phyloP scores from a whole-genome alignment of 2,888 invertebrate genomes.

The Alloscopus bannaensis region DNA sequence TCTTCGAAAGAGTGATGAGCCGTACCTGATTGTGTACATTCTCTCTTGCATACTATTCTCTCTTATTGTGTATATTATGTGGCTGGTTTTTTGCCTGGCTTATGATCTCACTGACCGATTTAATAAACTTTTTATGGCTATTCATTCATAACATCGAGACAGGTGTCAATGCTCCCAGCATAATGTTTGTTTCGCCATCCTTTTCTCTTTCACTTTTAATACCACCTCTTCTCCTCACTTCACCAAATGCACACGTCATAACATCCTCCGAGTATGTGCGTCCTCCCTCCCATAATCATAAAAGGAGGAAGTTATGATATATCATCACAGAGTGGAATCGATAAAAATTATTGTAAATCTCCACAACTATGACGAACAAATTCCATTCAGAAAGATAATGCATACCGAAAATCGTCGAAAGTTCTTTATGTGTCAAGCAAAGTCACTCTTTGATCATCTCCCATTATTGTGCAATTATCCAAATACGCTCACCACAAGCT shows the following conservation, averaged over 20 bases:
- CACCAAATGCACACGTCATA: neutral
- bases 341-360: too few species aligned
- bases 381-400: too few species aligned
- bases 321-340: too few species aligned
- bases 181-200: neutral
- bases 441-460: too few species aligned
- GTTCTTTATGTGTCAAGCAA: too few species aligned
- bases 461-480: slow-evolving; percentile 18
- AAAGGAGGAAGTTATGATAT: too few species aligned
- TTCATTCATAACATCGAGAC: slow-evolving; percentile 36
- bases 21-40: too few species aligned
- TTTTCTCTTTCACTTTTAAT: slow-evolving; percentile 60
- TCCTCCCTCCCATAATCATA: too few species aligned
- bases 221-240: slow-evolving; percentile 6
- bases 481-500: neutral
- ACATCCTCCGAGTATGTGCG: neutral
- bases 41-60: too few species aligned
- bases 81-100: slow-evolving; percentile 31
- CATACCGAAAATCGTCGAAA: too few species aligned
- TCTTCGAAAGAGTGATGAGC: neutral
- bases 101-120: slow-evolving; percentile 58
- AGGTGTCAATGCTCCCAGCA: slow-evolving; percentile 52
- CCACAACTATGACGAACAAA: too few species aligned
- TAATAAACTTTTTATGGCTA: slow-evolving; percentile 42
- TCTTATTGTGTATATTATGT: slow-evolving; percentile 2